Evolutionary conservation across 2,888 invertebrate species (phyloP).

Genomic region (Petrophora chlorosata): DNA sequence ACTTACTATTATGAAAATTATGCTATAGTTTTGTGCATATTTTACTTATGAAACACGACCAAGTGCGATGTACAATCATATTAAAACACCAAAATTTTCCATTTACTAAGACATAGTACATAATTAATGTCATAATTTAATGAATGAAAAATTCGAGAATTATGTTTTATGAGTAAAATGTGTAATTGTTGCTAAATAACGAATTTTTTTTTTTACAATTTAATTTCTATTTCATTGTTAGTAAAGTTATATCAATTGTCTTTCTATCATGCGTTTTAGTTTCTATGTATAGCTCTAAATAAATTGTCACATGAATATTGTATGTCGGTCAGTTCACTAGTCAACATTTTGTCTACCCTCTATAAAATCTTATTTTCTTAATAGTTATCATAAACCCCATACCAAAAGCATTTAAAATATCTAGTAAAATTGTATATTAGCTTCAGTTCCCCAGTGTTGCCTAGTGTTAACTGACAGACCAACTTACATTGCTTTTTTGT

Average conservation of each 20-base stretch:
- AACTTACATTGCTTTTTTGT: conserved; percentile 64
- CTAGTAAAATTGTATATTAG: neutral
- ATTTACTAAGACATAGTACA: neutral
- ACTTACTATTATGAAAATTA: neutral
- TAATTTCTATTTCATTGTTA: neutral
- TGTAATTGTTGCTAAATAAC: conserved; percentile 11
- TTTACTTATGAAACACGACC: conserved; percentile 13
- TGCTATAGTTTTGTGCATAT: conserved; percentile 7
- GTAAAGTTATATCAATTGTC: neutral
- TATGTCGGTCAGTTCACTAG: conserved; percentile 20
- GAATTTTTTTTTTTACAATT: neutral
- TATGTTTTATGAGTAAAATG: conserved; percentile 8
- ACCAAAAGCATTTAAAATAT: neutral
- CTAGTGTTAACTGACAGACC: conserved; percentile 22
- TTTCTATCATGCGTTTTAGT: conserved; percentile 4
- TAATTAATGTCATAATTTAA: no score
- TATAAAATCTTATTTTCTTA: neutral
- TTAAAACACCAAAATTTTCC: neutral
- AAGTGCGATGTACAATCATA: no score
- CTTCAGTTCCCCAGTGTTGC: conserved; percentile 13
- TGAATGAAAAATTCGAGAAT: no score
- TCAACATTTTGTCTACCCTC: conserved; percentile 8
- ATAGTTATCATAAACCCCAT: neutral
- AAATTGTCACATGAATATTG: conserved; percentile 9
- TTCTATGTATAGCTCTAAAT: conserved; percentile 8